These are phyloP conservation scores for Athalia circularis DNA, from an alignment of 2,888 invertebrate species.

Conservation along the genomic window DNA sequence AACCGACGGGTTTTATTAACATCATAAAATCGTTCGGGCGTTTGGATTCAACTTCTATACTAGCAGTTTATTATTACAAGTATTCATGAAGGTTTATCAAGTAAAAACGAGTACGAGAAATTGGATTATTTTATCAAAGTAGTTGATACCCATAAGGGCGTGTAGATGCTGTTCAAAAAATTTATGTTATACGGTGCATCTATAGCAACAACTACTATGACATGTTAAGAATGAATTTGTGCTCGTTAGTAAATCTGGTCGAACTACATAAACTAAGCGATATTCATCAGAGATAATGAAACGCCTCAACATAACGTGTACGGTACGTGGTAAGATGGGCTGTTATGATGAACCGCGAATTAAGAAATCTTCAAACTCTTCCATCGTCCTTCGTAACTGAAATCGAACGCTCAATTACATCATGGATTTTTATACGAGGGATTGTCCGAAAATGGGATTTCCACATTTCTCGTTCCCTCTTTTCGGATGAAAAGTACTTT, in stretches of 20 bases:
- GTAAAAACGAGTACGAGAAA: not conserved
- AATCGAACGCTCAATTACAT: not conserved
- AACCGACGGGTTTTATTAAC: too few relatives aligned
- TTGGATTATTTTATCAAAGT: conserved; percentile 19
- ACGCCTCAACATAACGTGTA: not conserved
- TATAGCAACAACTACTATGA: too few relatives aligned
- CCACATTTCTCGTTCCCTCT: too few relatives aligned
- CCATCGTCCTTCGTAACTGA: too few relatives aligned
- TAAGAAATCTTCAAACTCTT: not conserved
- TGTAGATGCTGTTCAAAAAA: not conserved
- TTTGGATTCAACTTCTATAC: not conserved
- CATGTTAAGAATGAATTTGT: not conserved
- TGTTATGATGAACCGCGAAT: not conserved
- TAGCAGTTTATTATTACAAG: too few relatives aligned
- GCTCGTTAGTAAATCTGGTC: conserved; percentile 22
- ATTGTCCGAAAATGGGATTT: too few relatives aligned
- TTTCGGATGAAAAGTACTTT: too few relatives aligned
- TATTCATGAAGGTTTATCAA: too few relatives aligned
- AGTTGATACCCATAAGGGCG: not conserved
- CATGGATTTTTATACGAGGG: too few relatives aligned
- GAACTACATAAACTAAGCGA: conserved; percentile 1
- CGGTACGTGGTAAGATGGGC: not conserved
- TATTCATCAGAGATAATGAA: conserved; percentile 13
- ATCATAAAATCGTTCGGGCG: not conserved
- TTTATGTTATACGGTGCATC: not conserved